Conservation (phyloP, 2,797 vertebrate species). For the Acanthis flammea region DNA sequence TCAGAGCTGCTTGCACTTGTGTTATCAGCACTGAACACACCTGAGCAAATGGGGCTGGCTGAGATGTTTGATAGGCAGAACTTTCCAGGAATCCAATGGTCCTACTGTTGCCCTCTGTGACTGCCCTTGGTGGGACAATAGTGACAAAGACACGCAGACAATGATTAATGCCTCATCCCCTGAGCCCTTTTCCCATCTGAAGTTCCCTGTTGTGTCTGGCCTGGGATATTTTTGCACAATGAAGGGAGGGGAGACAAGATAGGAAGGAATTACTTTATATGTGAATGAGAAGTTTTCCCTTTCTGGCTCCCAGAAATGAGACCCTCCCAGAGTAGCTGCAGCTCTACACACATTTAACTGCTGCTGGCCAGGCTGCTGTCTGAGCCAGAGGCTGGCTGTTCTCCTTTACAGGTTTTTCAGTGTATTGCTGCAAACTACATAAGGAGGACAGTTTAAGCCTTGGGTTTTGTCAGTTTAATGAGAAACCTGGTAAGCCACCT, state of each 20-base stretch:
- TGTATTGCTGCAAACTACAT: not conserved
- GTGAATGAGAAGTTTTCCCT: not conserved
- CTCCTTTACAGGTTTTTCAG: not conserved
- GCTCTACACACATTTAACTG: rapidly evolving
- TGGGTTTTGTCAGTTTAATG: not conserved
- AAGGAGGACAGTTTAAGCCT: not conserved
- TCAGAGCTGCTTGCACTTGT: not conserved
- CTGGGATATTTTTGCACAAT: not conserved
- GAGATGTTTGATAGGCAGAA: constrained; percentile 3
- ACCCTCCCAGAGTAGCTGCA: not conserved
- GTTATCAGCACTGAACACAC: constrained; percentile 30
- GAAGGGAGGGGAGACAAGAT: not conserved
- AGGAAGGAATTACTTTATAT: not conserved
- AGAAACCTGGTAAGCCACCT: not conserved
- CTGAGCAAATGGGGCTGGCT: not conserved
- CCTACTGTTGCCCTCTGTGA: not conserved
- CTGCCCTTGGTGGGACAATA: not conserved
- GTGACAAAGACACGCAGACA: not conserved
- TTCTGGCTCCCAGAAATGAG: not conserved
- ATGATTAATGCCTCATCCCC: not conserved
- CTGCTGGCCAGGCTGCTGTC: not conserved
- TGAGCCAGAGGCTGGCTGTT: not conserved
- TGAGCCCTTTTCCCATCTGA: not conserved
- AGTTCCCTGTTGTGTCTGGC: not conserved
- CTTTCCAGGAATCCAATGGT: constrained; percentile 25